These are phyloP conservation scores for Crotalus tigris DNA, from an alignment of 2,113 vertebrate genomes.

Conservation along the genomic window DNA sequence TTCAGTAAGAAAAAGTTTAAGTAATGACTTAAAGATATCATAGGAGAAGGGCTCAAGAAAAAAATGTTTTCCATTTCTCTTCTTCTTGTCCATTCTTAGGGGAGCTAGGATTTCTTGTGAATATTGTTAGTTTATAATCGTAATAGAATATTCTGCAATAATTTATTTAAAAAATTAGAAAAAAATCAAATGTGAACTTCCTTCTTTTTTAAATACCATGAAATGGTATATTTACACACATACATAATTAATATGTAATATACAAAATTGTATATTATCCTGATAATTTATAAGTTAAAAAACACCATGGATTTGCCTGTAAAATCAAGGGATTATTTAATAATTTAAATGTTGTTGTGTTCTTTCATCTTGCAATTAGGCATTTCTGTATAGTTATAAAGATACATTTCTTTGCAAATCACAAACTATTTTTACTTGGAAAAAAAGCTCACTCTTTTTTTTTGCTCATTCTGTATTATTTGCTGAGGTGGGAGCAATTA, in stretches of 20 bases:
- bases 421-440: neutral
- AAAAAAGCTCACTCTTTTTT: neutral
- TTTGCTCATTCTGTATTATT: neutral
- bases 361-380: neutral
- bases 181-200: neutral
- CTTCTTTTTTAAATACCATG: neutral
- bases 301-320: neutral
- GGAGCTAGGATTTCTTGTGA: neutral
- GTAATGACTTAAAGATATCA: neutral
- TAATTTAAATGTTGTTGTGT: neutral
- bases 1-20: neutral
- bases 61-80: neutral
- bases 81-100: neutral
- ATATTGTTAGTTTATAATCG: neutral
- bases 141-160: neutral
- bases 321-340: neutral
- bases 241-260: neutral
- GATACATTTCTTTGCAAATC: neutral
- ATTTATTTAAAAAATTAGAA: neutral
- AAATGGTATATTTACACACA: neutral
- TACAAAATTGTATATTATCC: neutral
- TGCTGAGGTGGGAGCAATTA: neutral
- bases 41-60: neutral
- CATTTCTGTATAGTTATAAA: neutral
- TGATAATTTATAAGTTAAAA: neutral